A percentile compares a stretch with the other conserved stretches of the same genome.
Evolutionary conservation across 2,797 vertebrate species (phyloP).

Genomic region (Dromococcyx pavoninus): DNA sequence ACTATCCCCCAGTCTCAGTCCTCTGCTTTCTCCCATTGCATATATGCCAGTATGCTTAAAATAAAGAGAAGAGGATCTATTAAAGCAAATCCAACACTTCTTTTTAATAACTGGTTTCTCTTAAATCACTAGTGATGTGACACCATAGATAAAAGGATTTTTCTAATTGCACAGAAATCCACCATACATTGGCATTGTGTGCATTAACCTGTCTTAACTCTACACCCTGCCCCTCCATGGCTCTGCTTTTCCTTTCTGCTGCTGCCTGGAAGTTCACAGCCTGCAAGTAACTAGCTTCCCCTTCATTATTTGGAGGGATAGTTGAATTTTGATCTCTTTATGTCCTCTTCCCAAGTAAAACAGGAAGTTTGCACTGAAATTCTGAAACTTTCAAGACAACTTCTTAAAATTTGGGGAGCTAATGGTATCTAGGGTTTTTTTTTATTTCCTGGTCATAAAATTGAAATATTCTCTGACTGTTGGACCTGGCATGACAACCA

Average conservation of each 20-base stretch:
- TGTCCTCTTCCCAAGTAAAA: not conserved
- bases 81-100: not conserved
- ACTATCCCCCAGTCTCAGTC: not conserved
- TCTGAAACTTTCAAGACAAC: not conserved
- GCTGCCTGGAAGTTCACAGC: not conserved
- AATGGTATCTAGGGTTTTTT: not conserved
- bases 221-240: accelerated
- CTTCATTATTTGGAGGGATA: not conserved
- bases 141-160: not conserved
- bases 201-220: not conserved
- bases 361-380: not conserved
- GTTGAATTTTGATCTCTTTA: not conserved
- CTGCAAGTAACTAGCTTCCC: not conserved
- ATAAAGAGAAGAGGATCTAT: not conserved
- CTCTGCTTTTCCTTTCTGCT: not conserved
- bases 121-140: not conserved
- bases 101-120: not conserved
- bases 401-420: not conserved
- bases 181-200: not conserved
- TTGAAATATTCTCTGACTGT: not conserved
- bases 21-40: not conserved
- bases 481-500: not conserved
- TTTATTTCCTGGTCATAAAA: not conserved
- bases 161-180: not conserved
- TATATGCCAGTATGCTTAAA: not conserved